A percentile compares a stretch with the other conserved stretches of the same genome.
phyloP scores from a whole-genome alignment of 2,113 vertebrate genomes.

The Neopipo cinnamomea region DNA sequence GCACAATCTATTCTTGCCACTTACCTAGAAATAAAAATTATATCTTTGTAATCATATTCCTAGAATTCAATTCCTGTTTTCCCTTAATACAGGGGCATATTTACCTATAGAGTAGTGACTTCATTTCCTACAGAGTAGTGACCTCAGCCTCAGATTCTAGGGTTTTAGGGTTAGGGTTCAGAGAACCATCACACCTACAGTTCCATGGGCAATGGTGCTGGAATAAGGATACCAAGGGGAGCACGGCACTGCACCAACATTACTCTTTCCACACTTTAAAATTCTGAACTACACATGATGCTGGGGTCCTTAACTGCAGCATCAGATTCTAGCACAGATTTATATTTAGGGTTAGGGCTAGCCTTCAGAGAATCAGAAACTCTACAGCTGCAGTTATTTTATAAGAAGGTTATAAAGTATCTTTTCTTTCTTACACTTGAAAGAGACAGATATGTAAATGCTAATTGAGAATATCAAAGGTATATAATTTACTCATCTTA shows the following conservation, averaged over 20 bases:
- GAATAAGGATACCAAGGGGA: background rate
- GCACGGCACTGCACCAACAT: background rate
- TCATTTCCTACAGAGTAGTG: background rate
- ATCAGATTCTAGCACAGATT: background rate
- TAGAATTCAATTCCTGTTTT: background rate
- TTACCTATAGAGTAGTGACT: background rate
- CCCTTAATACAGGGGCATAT: background rate
- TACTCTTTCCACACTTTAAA: background rate
- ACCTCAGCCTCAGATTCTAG: background rate
- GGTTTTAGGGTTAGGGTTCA: background rate
- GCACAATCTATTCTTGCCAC: background rate
- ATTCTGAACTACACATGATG: background rate
- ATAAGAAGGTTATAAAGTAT: background rate
- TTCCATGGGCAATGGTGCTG: background rate
- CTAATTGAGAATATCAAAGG: background rate
- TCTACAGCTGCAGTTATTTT: background rate
- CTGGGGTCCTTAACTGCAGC: too few species aligned
- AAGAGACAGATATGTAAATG: background rate
- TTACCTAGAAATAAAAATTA: background rate
- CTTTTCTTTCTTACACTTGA: background rate
- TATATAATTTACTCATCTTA: background rate
- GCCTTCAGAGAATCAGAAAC: too few species aligned
- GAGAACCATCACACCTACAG: background rate
- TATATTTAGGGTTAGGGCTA: background rate
- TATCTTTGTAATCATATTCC: background rate